Evolutionary conservation across 1,140 invertebrate species (phyloP).

Genomic region (Drosophila sproati): DNA sequence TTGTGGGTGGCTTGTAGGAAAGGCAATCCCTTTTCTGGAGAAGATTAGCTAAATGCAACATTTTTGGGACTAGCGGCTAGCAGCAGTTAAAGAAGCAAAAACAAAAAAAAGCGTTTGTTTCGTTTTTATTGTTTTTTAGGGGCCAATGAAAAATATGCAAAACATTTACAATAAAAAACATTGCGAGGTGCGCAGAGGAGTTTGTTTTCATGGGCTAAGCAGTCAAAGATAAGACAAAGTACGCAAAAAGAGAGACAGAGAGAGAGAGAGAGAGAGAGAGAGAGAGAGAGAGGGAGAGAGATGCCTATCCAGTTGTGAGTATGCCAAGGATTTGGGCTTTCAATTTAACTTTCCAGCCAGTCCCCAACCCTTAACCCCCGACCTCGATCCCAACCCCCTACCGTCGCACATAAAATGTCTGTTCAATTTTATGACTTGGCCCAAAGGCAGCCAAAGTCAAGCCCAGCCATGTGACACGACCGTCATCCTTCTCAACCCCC

Average conservation of each 20-base stretch:
- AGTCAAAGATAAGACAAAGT: slow-evolving; percentile 6
- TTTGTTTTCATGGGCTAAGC: background rate
- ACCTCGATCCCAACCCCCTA: background rate
- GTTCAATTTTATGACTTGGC: slow-evolving; percentile 76
- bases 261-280: background rate
- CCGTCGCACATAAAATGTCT: slow-evolving; percentile 50
- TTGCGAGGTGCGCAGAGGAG: slow-evolving; percentile 1
- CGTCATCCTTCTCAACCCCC: slow-evolving; percentile 23
- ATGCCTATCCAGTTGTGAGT: slow-evolving; percentile 11
- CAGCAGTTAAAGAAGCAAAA: background rate
- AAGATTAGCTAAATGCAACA: no score
- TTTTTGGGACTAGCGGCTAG: no score
- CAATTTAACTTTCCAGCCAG: slow-evolving; percentile 14
- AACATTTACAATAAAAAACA: slow-evolving; percentile 73
- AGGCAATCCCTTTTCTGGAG: no score
- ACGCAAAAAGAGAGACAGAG: background rate
- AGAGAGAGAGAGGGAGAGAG: background rate
- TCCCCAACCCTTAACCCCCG: background rate
- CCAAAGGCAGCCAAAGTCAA: slow-evolving; percentile 46
- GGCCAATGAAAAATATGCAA: slow-evolving; percentile 75
- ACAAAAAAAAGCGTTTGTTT: background rate
- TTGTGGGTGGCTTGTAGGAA: no score
- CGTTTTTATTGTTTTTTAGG: background rate
- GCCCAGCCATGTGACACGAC: slow-evolving; percentile 34
- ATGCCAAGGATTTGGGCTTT: slow-evolving; percentile 24